A percentile compares a stretch with the other conserved stretches of the same genome.
These are phyloP conservation scores for Heliconius aoede DNA, from an alignment of 2,888 invertebrate genomes.

Conservation along the genomic window DNA sequence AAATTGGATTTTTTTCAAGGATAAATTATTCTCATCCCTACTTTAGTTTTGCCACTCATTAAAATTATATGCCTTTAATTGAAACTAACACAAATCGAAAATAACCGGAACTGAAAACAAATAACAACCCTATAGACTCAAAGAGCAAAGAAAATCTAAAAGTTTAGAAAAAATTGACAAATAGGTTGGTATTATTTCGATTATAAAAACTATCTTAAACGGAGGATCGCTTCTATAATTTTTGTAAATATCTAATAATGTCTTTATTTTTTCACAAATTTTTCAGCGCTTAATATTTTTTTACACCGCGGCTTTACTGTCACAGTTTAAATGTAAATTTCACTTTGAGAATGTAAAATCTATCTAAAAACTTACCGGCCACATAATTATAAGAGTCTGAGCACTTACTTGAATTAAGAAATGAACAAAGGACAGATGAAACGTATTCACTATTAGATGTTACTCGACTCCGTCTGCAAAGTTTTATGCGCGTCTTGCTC, in stretches of 20 bases:
- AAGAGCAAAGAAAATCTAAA: no score
- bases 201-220: no score
- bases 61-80: no score
- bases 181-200: no score
- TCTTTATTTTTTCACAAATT: no score
- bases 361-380: not conserved
- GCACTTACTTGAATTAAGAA: conserved; percentile 14
- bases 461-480: conserved; percentile 19
- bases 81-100: no score
- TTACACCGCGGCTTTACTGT: not conserved
- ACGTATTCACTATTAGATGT: conserved; percentile 18
- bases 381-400: not conserved
- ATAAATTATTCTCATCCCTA: no score
- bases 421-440: conserved; percentile 5
- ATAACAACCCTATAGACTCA: no score
- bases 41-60: no score
- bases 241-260: not conserved
- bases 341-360: not conserved
- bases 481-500: conserved; percentile 22
- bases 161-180: no score
- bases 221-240: not conserved
- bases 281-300: not conserved
- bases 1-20: no score
- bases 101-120: no score
- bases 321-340: not conserved